phyloP scores from a whole-genome alignment of 2,888 invertebrate species.

The Glaucopsyche alexis region DNA sequence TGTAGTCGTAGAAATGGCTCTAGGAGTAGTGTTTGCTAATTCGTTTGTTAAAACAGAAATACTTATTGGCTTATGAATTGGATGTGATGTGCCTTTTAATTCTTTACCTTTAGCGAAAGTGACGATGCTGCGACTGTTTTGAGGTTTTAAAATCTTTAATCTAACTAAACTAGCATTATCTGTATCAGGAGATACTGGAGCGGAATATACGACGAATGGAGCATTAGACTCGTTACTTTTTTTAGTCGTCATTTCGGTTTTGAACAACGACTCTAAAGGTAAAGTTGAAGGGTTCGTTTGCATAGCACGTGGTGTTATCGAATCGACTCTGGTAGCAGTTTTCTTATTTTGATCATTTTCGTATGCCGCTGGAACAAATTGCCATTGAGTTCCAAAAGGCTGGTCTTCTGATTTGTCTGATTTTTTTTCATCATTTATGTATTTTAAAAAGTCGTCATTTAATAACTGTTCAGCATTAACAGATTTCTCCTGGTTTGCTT shows the following conservation, averaged over 20 bases:
- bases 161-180: constrained; percentile 61
- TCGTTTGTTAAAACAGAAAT: constrained; percentile 46
- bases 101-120: constrained; percentile 69
- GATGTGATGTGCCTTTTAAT: constrained; percentile 55
- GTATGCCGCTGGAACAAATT: constrained; percentile 74
- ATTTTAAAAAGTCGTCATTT: constrained; percentile 63
- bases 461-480: constrained; percentile 53
- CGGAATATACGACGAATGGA: constrained; percentile 73
- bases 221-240: constrained; percentile 50
- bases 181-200: constrained; percentile 56
- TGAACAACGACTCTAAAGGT: constrained; percentile 84
- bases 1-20: constrained; percentile 47
- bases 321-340: constrained; percentile 59
- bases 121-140: constrained; percentile 57
- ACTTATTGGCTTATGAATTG: constrained; percentile 54
- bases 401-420: constrained; percentile 49
- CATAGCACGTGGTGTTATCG: constrained; percentile 63
- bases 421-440: constrained; percentile 65
- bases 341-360: constrained; percentile 60
- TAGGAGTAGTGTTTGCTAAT: constrained; percentile 40
- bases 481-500: constrained; percentile 43
- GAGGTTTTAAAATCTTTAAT: constrained; percentile 57
- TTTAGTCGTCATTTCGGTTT: constrained; percentile 68
- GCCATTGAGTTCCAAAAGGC: constrained; percentile 56
- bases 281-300: constrained; percentile 82